Conservation (phyloP, 2,888 invertebrate species). For the Suillia variegata region DNA sequence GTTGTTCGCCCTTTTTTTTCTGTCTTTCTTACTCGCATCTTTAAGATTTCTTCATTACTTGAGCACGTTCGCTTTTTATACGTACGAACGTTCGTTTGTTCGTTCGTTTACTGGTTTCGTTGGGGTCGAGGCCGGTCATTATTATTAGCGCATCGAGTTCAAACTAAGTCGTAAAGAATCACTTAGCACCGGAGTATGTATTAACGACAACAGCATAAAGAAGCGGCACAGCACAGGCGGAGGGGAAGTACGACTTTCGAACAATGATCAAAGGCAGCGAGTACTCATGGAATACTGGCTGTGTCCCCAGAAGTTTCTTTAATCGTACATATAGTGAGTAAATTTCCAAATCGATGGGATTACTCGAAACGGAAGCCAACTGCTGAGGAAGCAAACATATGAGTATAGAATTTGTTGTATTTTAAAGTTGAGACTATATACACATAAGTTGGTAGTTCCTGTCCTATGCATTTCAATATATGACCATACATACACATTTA, state of each 20-base stretch:
- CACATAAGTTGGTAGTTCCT: too few relatives aligned
- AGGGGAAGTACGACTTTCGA: not conserved
- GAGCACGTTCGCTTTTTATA: constrained; percentile 37
- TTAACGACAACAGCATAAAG: not conserved
- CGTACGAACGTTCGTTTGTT: constrained; percentile 9
- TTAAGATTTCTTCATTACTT: constrained; percentile 51
- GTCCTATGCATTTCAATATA: too few relatives aligned
- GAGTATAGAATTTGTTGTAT: too few relatives aligned
- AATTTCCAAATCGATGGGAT: too few relatives aligned
- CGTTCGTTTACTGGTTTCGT: constrained; percentile 3
- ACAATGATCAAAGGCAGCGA: too few relatives aligned
- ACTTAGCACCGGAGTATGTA: not conserved
- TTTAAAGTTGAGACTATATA: too few relatives aligned
- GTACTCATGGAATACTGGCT: too few relatives aligned
- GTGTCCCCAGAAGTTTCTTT: too few relatives aligned
- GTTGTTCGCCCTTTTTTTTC: not conserved
- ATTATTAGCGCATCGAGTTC: constrained; percentile 43
- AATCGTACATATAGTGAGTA: too few relatives aligned
- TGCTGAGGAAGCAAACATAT: too few relatives aligned
- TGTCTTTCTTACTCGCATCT: constrained; percentile 1
- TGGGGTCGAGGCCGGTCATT: constrained; percentile 55
- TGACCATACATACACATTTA: too few relatives aligned
- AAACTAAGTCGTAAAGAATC: constrained; percentile 1
- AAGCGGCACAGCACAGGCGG: not conserved
- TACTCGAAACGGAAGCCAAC: too few relatives aligned